phyloP scores from a whole-genome alignment of 2,113 vertebrate species.

The Mandrillus leucophaeus region DNA sequence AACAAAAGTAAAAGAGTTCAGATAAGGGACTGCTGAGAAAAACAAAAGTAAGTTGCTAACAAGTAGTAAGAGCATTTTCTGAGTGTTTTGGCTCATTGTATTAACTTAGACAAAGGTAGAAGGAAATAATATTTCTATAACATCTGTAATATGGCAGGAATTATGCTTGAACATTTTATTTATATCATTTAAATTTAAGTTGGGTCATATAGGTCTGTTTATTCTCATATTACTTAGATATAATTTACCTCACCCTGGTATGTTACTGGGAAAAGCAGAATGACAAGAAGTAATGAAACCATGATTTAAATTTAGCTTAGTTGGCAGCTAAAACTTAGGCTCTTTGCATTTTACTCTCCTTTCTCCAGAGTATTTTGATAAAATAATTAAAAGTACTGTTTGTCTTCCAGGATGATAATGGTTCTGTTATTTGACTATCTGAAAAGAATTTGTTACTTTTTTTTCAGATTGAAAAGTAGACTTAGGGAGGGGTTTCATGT shows the following conservation, averaged over 20 bases:
- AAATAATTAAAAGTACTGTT: neutral
- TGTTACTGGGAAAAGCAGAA: neutral
- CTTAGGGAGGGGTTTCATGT: neutral
- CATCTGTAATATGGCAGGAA: neutral
- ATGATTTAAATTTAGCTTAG: neutral
- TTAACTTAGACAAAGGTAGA: neutral
- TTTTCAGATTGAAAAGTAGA: neutral
- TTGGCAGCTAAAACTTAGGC: neutral
- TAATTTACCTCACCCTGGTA: neutral
- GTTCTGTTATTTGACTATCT: neutral
- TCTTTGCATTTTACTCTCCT: neutral
- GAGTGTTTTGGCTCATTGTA: neutral
- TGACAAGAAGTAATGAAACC: neutral
- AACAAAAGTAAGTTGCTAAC: neutral
- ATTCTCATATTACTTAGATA: neutral
- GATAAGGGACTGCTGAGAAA: conserved; percentile 51
- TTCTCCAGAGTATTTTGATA: neutral
- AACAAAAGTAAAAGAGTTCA: conserved; percentile 28
- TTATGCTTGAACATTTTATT: neutral
- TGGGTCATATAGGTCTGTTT: neutral
- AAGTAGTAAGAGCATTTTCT: neutral
- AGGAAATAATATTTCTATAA: neutral
- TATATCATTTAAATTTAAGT: neutral
- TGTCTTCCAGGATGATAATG: neutral
- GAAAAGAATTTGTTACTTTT: neutral